A percentile compares a stretch with the other conserved stretches of the same genome.
These are phyloP conservation scores for Biston stratarius DNA, from an alignment of 2,888 invertebrate genomes.

Conservation along the genomic window DNA sequence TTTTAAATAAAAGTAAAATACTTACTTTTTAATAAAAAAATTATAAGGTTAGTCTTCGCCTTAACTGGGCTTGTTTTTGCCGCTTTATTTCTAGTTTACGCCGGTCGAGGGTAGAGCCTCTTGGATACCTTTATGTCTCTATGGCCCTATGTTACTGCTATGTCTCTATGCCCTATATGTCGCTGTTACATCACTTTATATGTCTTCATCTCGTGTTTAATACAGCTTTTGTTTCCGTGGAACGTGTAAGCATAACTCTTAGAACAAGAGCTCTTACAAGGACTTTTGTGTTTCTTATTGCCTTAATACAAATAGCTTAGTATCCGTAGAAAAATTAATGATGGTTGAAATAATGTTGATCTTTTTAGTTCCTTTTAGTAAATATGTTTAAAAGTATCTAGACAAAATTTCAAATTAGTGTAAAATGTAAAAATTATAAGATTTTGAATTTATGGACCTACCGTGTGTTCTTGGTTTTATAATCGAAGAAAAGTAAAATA, in stretches of 20 bases:
- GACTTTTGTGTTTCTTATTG: neutral
- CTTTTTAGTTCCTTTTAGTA: too few relatives aligned
- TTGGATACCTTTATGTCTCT: constrained; percentile 14
- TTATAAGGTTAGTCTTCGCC: neutral
- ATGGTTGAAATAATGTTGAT: too few relatives aligned
- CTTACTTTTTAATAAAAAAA: too few relatives aligned
- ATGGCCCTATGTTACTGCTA: neutral
- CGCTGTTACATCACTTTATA: neutral
- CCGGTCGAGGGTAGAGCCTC: constrained; percentile 12
- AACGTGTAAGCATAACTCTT: too few relatives aligned
- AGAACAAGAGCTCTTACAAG: too few relatives aligned
- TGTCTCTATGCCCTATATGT: neutral
- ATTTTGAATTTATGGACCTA: too few relatives aligned
- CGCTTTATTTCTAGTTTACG: constrained; percentile 13
- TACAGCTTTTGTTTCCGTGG: neutral
- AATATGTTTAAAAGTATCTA: too few relatives aligned
- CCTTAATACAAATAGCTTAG: neutral
- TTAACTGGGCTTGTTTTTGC: constrained; percentile 17
- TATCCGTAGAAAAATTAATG: neutral
- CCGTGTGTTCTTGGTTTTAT: too few relatives aligned
- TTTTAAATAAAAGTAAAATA: too few relatives aligned
- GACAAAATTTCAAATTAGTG: too few relatives aligned
- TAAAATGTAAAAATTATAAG: too few relatives aligned
- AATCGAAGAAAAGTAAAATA: too few relatives aligned
- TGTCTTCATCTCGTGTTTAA: neutral